Percentiles rank a stretch among this genome's conserved stretches.
Conservation (phyloP, 2,113 vertebrate species). For the Trachemys scripta region DNA sequence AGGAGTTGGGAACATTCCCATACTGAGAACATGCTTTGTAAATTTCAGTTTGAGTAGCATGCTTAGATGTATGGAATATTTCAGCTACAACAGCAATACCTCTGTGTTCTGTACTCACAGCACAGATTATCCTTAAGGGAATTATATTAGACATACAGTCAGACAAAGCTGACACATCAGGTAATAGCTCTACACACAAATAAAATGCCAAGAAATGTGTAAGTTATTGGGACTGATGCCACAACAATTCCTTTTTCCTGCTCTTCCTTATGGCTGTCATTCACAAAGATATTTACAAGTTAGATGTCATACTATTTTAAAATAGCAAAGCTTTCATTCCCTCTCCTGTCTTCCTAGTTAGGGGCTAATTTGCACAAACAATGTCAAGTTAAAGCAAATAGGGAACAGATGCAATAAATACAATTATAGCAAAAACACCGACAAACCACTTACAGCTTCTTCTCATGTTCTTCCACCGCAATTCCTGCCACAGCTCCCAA, state of each 20-base stretch:
- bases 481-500: background rate
- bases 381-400: background rate
- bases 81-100: conserved; percentile 48
- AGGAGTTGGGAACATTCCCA: conserved; percentile 34
- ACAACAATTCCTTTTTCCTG: background rate
- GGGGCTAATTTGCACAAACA: background rate
- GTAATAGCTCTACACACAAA: conserved; percentile 41
- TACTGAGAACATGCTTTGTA: conserved; percentile 51
- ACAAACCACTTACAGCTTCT: background rate
- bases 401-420: background rate
- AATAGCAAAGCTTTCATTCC: background rate
- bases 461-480: background rate
- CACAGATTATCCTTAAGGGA: conserved; percentile 58
- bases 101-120: background rate
- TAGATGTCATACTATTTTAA: background rate
- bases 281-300: background rate
- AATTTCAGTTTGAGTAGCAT: background rate
- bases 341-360: background rate
- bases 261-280: background rate
- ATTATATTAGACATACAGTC: conserved; percentile 48
- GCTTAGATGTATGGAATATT: conserved; percentile 50
- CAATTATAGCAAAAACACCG: background rate
- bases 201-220: conserved; percentile 8
- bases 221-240: background rate
- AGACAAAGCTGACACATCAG: conserved; percentile 36